A percentile compares a stretch with the other conserved stretches of the same genome.
Conservation (phyloP, 2,113 vertebrate species). For the Prolemur simus region DNA sequence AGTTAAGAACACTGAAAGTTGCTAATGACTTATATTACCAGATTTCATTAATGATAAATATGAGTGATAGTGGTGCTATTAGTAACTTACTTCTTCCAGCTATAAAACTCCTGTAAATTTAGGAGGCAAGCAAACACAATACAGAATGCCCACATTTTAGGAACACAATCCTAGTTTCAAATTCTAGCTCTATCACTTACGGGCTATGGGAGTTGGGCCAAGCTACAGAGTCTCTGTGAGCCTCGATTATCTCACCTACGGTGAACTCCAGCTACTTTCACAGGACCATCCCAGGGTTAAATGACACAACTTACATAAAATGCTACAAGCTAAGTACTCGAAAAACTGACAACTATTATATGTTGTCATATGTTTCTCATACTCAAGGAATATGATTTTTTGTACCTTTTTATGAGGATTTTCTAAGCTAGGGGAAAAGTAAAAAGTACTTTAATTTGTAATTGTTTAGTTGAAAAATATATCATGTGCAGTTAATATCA, state of each 20-base stretch:
- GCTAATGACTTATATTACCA: not conserved
- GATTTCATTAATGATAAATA: conserved; percentile 24
- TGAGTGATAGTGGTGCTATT: not conserved
- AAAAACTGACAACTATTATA: not conserved
- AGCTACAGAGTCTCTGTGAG: not conserved
- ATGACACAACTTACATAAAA: not conserved
- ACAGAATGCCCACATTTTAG: not conserved
- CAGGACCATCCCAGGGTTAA: not conserved
- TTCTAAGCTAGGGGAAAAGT: not conserved
- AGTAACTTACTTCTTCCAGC: not conserved
- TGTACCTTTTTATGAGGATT: not conserved
- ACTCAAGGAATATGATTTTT: not conserved
- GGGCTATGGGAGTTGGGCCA: not conserved
- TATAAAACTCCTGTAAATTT: not conserved
- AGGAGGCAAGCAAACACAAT: not conserved
- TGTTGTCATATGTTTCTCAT: not conserved
- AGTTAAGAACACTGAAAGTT: not conserved
- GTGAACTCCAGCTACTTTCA: not conserved
- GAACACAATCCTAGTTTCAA: not conserved
- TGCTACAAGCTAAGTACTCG: not conserved
- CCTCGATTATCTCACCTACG: not conserved
- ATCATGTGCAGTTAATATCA: not conserved
- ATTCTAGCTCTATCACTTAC: not conserved
- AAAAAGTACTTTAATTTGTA: not conserved
- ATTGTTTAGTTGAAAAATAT: not conserved